Percentiles rank a stretch among this genome's conserved stretches.
These are phyloP conservation scores for Pammene aurita DNA, from an alignment of 2,888 invertebrate genomes.

Conservation along the genomic window DNA sequence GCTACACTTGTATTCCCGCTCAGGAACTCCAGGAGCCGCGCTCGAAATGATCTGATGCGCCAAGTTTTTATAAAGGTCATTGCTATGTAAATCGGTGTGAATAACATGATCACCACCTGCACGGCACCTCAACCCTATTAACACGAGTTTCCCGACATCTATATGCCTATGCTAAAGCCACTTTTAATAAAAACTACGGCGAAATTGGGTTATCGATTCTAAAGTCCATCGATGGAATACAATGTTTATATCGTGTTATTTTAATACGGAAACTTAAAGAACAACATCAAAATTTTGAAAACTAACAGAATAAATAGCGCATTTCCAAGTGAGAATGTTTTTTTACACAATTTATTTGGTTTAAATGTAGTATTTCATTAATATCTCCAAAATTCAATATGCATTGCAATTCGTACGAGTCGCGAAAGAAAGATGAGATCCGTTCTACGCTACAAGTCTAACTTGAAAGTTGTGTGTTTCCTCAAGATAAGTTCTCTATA, in stretches of 20 bases:
- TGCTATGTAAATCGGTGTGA: conserved; percentile 92
- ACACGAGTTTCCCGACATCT: conserved; percentile 44
- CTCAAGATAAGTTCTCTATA: too few relatives aligned
- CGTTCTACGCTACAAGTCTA: conserved; percentile 20
- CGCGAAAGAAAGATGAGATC: conserved; percentile 27
- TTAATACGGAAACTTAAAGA: conserved; percentile 16
- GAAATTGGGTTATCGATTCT: conserved; percentile 76
- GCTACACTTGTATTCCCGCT: conserved; percentile 84
- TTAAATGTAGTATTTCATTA: conserved; percentile 29
- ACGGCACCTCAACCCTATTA: conserved; percentile 42
- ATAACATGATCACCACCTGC: conserved; percentile 82
- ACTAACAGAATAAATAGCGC: conserved; percentile 12
- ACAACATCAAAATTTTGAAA: conserved; percentile 15
- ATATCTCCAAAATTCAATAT: conserved; percentile 24
- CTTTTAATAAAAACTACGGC: conserved; percentile 41
- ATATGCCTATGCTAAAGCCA: conserved; percentile 42
- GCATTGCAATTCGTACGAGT: conserved; percentile 25
- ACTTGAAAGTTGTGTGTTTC: not conserved
- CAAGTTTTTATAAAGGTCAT: conserved; percentile 92
- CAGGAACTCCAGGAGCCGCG: conserved; percentile 85
- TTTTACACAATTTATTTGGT: conserved; percentile 22
- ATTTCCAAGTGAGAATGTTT: not conserved
- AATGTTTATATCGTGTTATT: conserved; percentile 34
- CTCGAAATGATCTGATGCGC: conserved; percentile 87
- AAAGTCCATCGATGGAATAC: conserved; percentile 63